phyloP scores from a whole-genome alignment of 2,888 invertebrate genomes.

The Tuta absoluta region DNA sequence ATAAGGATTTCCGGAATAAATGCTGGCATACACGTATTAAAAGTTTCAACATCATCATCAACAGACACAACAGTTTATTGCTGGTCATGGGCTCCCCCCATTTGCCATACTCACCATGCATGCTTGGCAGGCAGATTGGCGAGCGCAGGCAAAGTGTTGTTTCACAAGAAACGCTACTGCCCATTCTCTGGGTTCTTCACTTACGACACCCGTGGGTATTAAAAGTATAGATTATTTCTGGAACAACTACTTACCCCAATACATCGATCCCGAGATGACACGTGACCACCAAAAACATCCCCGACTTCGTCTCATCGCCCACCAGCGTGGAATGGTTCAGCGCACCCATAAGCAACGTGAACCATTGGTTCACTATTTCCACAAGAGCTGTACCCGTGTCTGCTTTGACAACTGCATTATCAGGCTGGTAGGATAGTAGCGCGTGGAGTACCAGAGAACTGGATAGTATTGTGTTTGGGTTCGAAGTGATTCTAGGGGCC shows the following conservation, averaged over 20 bases:
- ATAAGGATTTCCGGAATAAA: too few relatives aligned
- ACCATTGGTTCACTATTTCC: conserved; percentile 63
- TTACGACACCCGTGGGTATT: background rate
- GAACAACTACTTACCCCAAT: conserved; percentile 50
- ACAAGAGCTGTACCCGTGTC: conserved; percentile 50
- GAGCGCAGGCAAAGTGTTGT: too few relatives aligned
- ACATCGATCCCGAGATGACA: conserved; percentile 63
- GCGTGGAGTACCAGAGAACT: conserved; percentile 67
- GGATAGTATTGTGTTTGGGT: conserved; percentile 53
- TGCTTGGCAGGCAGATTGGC: too few relatives aligned
- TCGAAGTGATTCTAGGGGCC: conserved; percentile 50
- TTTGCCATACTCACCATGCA: too few relatives aligned
- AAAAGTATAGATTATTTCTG: background rate
- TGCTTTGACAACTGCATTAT: conserved; percentile 49
- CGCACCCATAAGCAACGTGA: conserved; percentile 52
- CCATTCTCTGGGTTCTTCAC: too few relatives aligned
- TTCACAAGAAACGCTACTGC: too few relatives aligned
- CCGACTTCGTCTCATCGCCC: conserved; percentile 49
- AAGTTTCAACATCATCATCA: too few relatives aligned
- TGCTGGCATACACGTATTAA: too few relatives aligned
- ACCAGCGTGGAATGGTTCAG: conserved; percentile 61
- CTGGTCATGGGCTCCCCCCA: too few relatives aligned
- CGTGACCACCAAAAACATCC: conserved; percentile 59
- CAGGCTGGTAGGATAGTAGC: conserved; percentile 66
- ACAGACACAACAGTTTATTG: too few relatives aligned